phyloP scores from a whole-genome alignment of 1,140 invertebrate species.

The Aphelenchoides avenae region DNA sequence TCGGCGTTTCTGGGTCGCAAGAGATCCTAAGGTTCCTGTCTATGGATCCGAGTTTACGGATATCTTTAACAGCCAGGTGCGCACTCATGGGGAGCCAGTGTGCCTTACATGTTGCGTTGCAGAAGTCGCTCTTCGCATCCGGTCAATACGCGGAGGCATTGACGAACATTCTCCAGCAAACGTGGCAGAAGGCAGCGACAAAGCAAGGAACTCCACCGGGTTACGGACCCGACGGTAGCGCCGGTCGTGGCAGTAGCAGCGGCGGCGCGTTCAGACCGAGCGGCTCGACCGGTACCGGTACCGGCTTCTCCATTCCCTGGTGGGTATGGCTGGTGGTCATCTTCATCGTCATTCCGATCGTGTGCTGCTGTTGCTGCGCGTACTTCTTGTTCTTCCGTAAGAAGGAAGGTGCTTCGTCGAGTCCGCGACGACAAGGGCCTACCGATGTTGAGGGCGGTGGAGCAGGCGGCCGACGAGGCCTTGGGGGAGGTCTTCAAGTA shows the following conservation, averaged over 20 bases:
- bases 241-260: constrained; percentile 14
- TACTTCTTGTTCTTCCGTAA: constrained; percentile 39
- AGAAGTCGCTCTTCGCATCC: constrained; percentile 46
- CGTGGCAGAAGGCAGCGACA: constrained; percentile 44
- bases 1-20: constrained; percentile 54
- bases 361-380: constrained; percentile 44
- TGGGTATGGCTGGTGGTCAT: constrained; percentile 32
- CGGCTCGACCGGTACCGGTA: constrained; percentile 1
- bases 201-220: constrained; percentile 40
- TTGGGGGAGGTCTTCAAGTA: constrained; percentile 1
- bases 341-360: constrained; percentile 33
- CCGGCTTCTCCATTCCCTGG: constrained; percentile 27
- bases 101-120: constrained; percentile 11
- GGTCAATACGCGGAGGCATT: constrained; percentile 44
- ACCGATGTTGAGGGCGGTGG: neutral
- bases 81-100: neutral
- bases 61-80: constrained; percentile 46
- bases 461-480: neutral
- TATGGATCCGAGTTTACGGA: constrained; percentile 54
- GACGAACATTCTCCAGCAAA: constrained; percentile 50
- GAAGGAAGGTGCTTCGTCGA: constrained; percentile 27
- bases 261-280: constrained; percentile 16
- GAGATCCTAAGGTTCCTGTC: constrained; percentile 51
- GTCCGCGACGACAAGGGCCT: constrained; percentile 1
- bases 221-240: constrained; percentile 4